These are phyloP conservation scores for Dryas iulia DNA, from an alignment of 1,140 invertebrate genomes.

Conservation along the genomic window DNA sequence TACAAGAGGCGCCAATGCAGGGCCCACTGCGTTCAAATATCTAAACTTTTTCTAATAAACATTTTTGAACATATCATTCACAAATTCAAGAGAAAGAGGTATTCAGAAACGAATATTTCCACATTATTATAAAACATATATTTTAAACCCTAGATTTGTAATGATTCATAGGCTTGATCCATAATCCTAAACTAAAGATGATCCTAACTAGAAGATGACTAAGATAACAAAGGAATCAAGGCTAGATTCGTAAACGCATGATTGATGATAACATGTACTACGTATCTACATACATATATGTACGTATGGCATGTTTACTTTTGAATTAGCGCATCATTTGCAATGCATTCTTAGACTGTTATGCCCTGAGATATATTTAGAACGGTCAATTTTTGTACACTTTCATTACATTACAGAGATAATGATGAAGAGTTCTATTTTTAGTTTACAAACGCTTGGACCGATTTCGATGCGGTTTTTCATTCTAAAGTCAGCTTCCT, in stretches of 20 bases:
- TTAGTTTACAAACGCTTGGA: too few species aligned
- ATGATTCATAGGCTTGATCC: too few species aligned
- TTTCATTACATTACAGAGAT: background rate
- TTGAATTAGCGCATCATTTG: background rate
- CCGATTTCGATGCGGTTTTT: too few species aligned
- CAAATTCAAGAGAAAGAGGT: too few species aligned
- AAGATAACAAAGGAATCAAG: constrained; percentile 16
- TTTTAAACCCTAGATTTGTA: too few species aligned
- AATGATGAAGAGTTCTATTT: background rate
- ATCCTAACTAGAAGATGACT: constrained; percentile 2
- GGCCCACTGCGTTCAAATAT: too few species aligned
- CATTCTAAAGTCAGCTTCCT: too few species aligned
- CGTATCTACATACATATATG: background rate
- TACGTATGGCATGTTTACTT: background rate
- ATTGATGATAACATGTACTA: background rate
- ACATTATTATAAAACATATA: too few species aligned
- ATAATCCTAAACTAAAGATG: background rate
- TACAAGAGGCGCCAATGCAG: too few species aligned
- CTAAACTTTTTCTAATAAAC: too few species aligned
- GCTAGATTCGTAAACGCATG: constrained; percentile 9
- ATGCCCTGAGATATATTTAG: background rate
- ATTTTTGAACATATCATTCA: too few species aligned
- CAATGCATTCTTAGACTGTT: background rate
- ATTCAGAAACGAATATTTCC: too few species aligned
- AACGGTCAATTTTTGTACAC: background rate